phyloP scores from a whole-genome alignment of 2,797 vertebrate species.

The Eremophila alpestris region DNA sequence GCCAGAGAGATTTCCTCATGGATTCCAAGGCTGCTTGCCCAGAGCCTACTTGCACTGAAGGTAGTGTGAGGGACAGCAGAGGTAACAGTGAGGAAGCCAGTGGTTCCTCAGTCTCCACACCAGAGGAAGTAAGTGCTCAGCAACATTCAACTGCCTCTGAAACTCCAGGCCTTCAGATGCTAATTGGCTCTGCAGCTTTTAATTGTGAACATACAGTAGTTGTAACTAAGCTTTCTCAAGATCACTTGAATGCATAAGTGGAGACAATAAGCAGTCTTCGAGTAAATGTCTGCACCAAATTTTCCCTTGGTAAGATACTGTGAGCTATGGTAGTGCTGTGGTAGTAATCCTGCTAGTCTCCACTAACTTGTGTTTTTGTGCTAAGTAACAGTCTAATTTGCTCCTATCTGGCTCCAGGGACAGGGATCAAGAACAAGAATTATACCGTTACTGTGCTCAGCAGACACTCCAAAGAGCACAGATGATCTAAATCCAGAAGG shows the following conservation, averaged over 20 bases:
- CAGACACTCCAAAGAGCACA: background rate
- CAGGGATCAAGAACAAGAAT: background rate
- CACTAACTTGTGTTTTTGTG: background rate
- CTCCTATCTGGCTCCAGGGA: background rate
- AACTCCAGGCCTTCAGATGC: background rate
- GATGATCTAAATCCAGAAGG: background rate
- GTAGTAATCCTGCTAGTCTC: background rate
- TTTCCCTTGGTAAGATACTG: background rate
- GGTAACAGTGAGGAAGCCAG: constrained; percentile 78
- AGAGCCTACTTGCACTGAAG: constrained; percentile 18
- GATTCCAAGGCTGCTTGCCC: constrained; percentile 3
- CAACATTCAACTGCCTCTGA: background rate
- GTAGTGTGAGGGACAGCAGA: constrained; percentile 68
- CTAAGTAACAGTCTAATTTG: background rate
- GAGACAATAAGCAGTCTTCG: background rate
- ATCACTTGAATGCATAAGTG: background rate
- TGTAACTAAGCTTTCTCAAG: background rate
- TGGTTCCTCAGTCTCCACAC: constrained; percentile 73
- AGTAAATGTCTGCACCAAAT: background rate
- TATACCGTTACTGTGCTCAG: background rate
- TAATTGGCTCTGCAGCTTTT: background rate
- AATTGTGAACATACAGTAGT: background rate
- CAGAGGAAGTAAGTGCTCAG: constrained; percentile 77
- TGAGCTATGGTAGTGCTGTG: background rate
- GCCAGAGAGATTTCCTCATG: constrained; percentile 57